Evolutionary conservation across 1,140 invertebrate genomes (phyloP), one percentile per base, ranked within the genome.

Genomic region (Uloborus diversus): DNA sequence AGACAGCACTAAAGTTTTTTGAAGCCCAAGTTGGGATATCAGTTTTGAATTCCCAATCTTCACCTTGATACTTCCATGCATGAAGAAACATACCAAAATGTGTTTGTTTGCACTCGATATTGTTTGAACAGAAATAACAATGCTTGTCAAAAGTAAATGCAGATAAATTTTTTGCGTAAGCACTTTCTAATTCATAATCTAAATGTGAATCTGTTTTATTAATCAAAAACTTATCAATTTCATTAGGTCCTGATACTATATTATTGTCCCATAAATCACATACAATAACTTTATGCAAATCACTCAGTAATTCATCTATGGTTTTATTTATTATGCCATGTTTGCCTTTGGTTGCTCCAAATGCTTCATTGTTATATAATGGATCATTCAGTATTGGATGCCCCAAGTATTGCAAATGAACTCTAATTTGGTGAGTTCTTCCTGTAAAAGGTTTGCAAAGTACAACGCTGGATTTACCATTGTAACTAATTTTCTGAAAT

Each of bases 351-450:
- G 93, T 88, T 0, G 94, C 94, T 0, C 96, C 96, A 86, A 97
- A 97, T 0, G 53, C 62, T 37, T 75, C 17, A 86, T 95, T 94
- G 86, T 98, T 97, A 88, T 99, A 99, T 0, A 99, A 87, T 0
- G 95, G 94, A 87, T 99, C 98, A 86, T 99, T 99, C 2, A 97
- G 91, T 71, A 99, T 98, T 1, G 98, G 98, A 88, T 95, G 94
- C 71, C 81, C 81, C 83, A 99, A 89, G 88, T 94, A 99, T 86
- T 99, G 98, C 42, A 99, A 90, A 88, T 99, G 98, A n/a, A 99
- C 96, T 79, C 98, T 90, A 81, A 99, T 99, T 87, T 99, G 98
- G 87, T 99, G 98, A 92, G 99, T 99, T 80, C 98, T 89, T 0
- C 98, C 98, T 1, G 97, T 99, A 83, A 94, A 92, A 0, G 97